Base-by-base conservation (phyloP, 2,888 invertebrate species). In the Hesperia comma region DNA sequence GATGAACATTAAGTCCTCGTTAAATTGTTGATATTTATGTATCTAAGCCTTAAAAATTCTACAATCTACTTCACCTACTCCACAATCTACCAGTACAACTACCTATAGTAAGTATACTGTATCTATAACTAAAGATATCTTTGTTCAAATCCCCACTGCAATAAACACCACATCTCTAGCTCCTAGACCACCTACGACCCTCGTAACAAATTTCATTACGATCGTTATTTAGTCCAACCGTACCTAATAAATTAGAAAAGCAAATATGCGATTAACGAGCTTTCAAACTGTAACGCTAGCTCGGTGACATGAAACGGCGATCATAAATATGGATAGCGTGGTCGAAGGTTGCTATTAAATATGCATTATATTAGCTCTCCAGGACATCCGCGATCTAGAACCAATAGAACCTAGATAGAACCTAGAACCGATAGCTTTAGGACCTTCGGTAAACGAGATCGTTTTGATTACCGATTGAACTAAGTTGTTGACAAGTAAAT, bases 201-300 rank as follows among this genome's bases (percentile, higher is more conserved):
- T 61, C 53, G 37, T 67, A 69, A 68, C 70, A 71, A 70, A 69
- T 71, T 71, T 70, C 60, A 71, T 71, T 69, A 58, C 68, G 63
- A 71, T 63, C 61, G 68, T 71, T 70, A 71, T 71, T 75, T 77
- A 75, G 71, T 71, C 43, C 43, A 32, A 61, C 71, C 56, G 55
- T 56, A 56, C 67, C 54, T 54, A 3, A 81, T 81, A 79, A 80
- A 81, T 81, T 81, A 79, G 75, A 76, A 76, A 76, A 75, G 72
- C 75, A 74, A 78, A 79, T 77, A 76, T 68, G 74, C 71, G 69
- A 72, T 73, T 74, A 75, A 77, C 73, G 67, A 73, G 70, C 73
- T 75, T 75, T 75, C 72, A 74, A 73, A 68, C 61, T 56, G 49
- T 51, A 61, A 43, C 62, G 67, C 40, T 70, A 67, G 60, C 51